These are phyloP conservation scores for Hirtodrosophila alboralis DNA, from an alignment of 2,888 invertebrate genomes.

Conservation along the genomic window DNA sequence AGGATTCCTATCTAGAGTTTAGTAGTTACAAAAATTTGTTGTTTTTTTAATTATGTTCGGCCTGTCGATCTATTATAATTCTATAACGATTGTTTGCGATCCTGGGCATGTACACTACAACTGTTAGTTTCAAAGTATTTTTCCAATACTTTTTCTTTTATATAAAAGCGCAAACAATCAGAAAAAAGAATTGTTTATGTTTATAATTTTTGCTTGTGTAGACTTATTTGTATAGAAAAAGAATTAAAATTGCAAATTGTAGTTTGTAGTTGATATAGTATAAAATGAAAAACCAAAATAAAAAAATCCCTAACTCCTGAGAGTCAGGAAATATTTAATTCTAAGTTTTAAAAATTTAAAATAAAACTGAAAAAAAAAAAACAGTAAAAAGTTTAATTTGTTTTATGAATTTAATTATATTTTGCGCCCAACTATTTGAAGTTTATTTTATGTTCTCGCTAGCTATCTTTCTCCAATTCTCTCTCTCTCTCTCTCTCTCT, in stretches of 20 bases:
- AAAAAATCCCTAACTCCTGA: slow-evolving; percentile 15
- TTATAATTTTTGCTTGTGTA: slow-evolving; percentile 82
- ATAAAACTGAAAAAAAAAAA: slow-evolving; percentile 14
- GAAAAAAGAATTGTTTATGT: slow-evolving; percentile 44
- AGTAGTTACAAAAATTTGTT: too few species aligned
- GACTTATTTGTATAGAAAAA: slow-evolving; percentile 77
- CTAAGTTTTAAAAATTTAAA: neutral
- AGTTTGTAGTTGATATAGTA: slow-evolving; percentile 58
- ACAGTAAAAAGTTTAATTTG: slow-evolving; percentile 12
- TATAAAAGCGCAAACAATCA: slow-evolving; percentile 13
- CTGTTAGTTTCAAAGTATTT: too few species aligned
- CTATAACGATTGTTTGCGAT: slow-evolving; percentile 27
- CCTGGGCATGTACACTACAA: too few species aligned
- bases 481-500: slow-evolving; percentile 20
- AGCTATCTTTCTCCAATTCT: slow-evolving; percentile 8
- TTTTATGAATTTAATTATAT: slow-evolving; percentile 6
- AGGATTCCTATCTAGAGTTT: too few species aligned
- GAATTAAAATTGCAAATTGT: slow-evolving; percentile 75
- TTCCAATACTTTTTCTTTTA: too few species aligned
- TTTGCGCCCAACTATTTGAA: slow-evolving; percentile 11
- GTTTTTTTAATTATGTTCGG: too few species aligned
- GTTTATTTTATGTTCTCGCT: slow-evolving; percentile 7
- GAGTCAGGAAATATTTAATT: slow-evolving; percentile 7
- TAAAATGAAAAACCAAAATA: too few species aligned
- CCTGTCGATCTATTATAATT: too few species aligned